Evolutionary conservation across 1,140 invertebrate genomes (phyloP), one percentile per base, ranked within the genome.

Genomic region (Drosophila funebris): DNA sequence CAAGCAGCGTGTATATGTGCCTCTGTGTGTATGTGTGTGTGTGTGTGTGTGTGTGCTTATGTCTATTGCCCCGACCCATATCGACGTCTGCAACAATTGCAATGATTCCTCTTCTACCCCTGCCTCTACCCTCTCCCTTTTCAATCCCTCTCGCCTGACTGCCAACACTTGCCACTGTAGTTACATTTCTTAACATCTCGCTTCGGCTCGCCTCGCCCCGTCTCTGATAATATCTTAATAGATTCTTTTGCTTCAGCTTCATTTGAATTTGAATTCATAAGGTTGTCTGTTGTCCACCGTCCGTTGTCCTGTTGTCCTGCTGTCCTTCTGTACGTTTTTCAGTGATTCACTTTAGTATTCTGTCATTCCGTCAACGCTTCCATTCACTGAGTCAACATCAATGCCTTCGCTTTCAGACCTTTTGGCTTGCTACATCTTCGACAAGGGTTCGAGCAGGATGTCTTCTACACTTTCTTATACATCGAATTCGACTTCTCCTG

Each of bases 181-280:
- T 62, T 44, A 5, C 63, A 27, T 48, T 52, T 48, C 39, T 71
- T 18, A 14, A 3, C 50, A 18, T 31, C 16, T 29, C 37, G 9
- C 29, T 4, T 14, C 8, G 16, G 4, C 24, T 20, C 36, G 29
- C n/a, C 16, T n/a, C 27, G n/a, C 13, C 0, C 18, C 37, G 41
- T 46, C 27, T 62, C 82, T 76, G 72, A 88, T 88, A 83, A 87
- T 76, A 83, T 87, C 83, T 87, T 87, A 87, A 87, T 87, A 87
- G 83, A 87, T 87, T 87, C 83, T 87, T 83, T 88, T 76, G 56
- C 68, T 78, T 64, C 56, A 62, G 73, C 64, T 70, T 83, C 71
- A 88, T 87, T 87, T 87, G 78, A 82, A 87, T 87, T 72, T 81
- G 82, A 87, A 87, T 87, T 82, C 63, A 82, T 54, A 62, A 53